Evolutionary conservation across 2,797 vertebrate species (phyloP), one percentile per base, ranked within the genome.

Genomic region (Notoglanidium macrostoma): DNA sequence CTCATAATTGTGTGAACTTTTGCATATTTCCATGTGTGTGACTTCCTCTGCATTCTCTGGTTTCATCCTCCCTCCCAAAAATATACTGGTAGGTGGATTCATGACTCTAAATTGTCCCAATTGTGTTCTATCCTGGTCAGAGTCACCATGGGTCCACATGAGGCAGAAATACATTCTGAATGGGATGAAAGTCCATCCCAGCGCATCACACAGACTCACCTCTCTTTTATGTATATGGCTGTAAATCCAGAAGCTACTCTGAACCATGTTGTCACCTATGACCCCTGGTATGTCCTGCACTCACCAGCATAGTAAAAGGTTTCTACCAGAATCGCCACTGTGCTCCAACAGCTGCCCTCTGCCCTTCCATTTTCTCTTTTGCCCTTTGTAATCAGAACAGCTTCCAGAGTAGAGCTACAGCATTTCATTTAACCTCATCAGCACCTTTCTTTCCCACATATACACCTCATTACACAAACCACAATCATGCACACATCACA

Each of bases 381-480:
- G 63, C 76, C 7, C 61, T 63, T 78, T n/a, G 46, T 79, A 88
- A 86, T 91, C 80, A 86, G 81, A 73, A 54, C 78, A 59, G 32
- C 59, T 80, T 88, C 74, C 65, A 32, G 61, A 59, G 19, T 55
- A 82, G 65, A 86, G 87, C 49, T 29, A 72, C 29, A 51, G 84
- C 77, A 89, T 88, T 91, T 89, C 86, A 87, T 90, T 89, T 89
- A 90, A 91, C 86, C 87, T 89, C 87, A 86, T 57, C 76, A 73
- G 46, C n/a, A 55, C 85, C 87, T 73, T 70, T 78, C 67, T 54
- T 80, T 61, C n/a, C 65, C 77, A 88, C 81, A 46, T 65, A 88
- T 59, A 88, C 83, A 65, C 76, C 32, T 65, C 23, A 79, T 73
- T 74, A 85, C 67, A 85, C 74, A 88, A 67, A 67, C 68, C 83